These are phyloP conservation scores for Drosophila orena DNA, from an alignment of 1,140 invertebrate genomes.

Conservation along the genomic window DNA sequence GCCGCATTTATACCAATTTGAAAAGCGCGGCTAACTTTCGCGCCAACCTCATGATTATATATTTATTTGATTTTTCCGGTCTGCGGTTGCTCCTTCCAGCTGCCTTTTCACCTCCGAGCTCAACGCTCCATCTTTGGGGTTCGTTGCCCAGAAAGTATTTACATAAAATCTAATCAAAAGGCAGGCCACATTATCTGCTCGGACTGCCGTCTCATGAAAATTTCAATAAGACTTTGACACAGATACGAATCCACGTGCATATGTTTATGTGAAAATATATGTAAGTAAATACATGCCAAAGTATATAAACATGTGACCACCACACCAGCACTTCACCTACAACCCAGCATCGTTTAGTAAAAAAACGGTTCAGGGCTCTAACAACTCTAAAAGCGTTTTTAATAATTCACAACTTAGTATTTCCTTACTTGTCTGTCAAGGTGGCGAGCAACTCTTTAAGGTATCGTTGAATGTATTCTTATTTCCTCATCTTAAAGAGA, in stretches of 20 bases:
- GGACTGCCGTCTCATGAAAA: constrained; percentile 67
- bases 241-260: constrained; percentile 36
- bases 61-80: constrained; percentile 77
- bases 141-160: constrained; percentile 63
- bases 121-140: constrained; percentile 13
- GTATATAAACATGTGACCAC: constrained; percentile 20
- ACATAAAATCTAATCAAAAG: constrained; percentile 82
- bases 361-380: constrained; percentile 33
- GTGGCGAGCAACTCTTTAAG: constrained; percentile 66
- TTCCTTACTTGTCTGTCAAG: constrained; percentile 47
- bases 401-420: constrained; percentile 68
- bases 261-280: constrained; percentile 22
- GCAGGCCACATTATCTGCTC: constrained; percentile 71
- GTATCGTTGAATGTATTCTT: constrained; percentile 43
- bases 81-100: constrained; percentile 14
- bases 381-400: constrained; percentile 73
- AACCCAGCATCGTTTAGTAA: constrained; percentile 25
- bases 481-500: constrained; percentile 2
- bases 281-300: constrained; percentile 5
- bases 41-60: constrained; percentile 72
- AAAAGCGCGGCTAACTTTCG: constrained; percentile 71
- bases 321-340: constrained; percentile 61
- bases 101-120: neutral
- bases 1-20: constrained; percentile 80
- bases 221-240: constrained; percentile 67